Base-by-base conservation (phyloP, 2,113 vertebrate genomes). In the Parus major region DNA sequence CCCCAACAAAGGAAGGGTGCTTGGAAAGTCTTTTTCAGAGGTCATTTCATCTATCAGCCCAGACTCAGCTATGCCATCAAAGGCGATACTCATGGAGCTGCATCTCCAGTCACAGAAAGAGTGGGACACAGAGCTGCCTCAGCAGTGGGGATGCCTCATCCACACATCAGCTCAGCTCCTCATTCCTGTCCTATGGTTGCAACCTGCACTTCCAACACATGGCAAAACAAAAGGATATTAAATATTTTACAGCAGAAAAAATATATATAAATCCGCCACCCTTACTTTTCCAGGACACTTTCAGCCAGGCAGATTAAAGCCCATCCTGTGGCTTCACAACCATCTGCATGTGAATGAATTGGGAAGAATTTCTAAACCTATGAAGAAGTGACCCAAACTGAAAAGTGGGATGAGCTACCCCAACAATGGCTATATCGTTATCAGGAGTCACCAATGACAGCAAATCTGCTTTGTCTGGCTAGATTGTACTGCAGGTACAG, bases 251-350 rank as follows among this genome's bases (percentile, higher is more conserved):
- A 57, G 8, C 3, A 61, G 18, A 21, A 65, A 50, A 29, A 75
- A 71, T 14, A 55, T 4, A 7, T 4, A 27, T 6, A 3, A 41
- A 10, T 57, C 31, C 1, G 3, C 7, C 0, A 1, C 1, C 7
- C 11, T 9, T 61, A 65, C 14, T 83, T 83, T 88, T 77, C 17
- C 55, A 72, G 35, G 35, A 60, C 23, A 52, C 10, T 64, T 85
- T 56, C 21, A 41, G 14, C 2, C 29, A 68, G 19, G 13, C 12
- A 44, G 20, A 55, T 42, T 39, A 15, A 16, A 69, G 9, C 33
- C 20, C 0, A 1, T 64, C 33, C 31, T 52, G 19, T 12, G 22
- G 15, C 14, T 80, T 22, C 13, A n/a, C 15, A 78, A 19, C 31
- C 46, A 35, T 10, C 29, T 90, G 27, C n/a, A 18, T 5, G 3